Evolutionary conservation across 2,113 vertebrate genomes (phyloP), one percentile per base, ranked within the genome.

Genomic region (Plecturocebus donacophilus): DNA sequence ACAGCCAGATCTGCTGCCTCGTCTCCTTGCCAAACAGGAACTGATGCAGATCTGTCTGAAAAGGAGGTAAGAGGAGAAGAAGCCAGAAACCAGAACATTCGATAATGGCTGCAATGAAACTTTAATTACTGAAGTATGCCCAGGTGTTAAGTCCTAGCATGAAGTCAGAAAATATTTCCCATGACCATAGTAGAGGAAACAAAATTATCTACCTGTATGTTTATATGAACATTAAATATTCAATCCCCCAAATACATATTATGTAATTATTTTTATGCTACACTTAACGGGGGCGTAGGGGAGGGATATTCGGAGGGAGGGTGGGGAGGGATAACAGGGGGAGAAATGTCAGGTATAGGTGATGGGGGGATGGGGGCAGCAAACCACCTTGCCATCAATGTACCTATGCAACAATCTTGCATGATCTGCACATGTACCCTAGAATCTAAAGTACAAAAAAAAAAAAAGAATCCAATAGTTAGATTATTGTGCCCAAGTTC

Each of bases 81-180:
- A 40, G 30, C 12, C 30, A 49, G 68, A 66, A 76, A 30, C 47
- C 42, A n/a, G 68, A 38, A 56, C 6, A 21, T 3, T 42, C n/a
- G 25, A 54, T 8, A 25, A n/a, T 0, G 5, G 25, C 54, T 12
- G 8, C 1, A 23, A 12, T 6, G n/a, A 23, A 64, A 25, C 12
- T 23, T 20, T 32, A 13, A 10, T 54, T n/a, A 25, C 8, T 4
- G 19, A 70, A 23, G 11, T 25, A 16, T 45, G 16, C 21, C 17
- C 21, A 3, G 23, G 17, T 30, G 30, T 10, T 21, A 47, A 73
- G 71, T 73, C 20, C 56, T 21, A 16, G 40, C 23, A 25, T 3
- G 13, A 38, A 20, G 35, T 16, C 4, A 23, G 68, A 27, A 7
- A 32, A 32, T 19, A 27, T 92, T 70, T 77, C 61, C 52, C 30